These are phyloP conservation scores for Microctenopoma lineatum DNA, from an alignment of 2,797 vertebrate species.

Conservation along the genomic window DNA sequence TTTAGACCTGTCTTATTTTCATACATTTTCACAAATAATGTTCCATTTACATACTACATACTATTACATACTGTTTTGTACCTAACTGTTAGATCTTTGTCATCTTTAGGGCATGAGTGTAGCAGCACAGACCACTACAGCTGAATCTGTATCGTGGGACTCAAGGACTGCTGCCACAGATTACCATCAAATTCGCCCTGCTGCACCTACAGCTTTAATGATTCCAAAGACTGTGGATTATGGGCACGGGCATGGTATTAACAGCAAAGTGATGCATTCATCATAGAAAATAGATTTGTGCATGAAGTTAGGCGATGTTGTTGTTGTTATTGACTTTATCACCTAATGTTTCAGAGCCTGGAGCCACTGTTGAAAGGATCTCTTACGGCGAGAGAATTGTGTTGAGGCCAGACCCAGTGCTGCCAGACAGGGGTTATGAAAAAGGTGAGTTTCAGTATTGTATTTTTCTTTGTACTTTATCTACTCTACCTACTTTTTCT, in stretches of 20 bases:
- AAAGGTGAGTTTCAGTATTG: conserved; percentile 84
- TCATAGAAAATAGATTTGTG: neutral
- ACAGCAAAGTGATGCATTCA: neutral
- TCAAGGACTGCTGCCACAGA: conserved; percentile 63
- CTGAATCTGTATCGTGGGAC: conserved; percentile 81
- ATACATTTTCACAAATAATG: too few species aligned
- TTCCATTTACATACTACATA: too few species aligned
- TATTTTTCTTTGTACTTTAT: neutral
- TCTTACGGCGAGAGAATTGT: conserved; percentile 96
- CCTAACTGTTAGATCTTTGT: neutral
- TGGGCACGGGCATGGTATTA: conserved; percentile 90
- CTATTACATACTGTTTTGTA: too few species aligned
- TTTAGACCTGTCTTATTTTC: too few species aligned
- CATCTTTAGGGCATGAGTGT: conserved; percentile 73
- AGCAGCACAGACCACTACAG: conserved; percentile 39
- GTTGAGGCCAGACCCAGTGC: conserved; percentile 90
- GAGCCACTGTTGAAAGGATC: conserved; percentile 93
- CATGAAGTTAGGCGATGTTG: neutral
- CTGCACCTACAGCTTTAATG: conserved; percentile 80
- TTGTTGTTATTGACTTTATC: conserved; percentile 15
- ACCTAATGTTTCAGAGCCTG: conserved; percentile 83
- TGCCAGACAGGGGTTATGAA: conserved; percentile 89
- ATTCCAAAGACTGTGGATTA: conserved; percentile 97
- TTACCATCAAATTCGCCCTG: conserved; percentile 67
- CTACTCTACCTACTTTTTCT: neutral